Conservation (phyloP, 2,797 vertebrate species). For the Mareca strepera region DNA sequence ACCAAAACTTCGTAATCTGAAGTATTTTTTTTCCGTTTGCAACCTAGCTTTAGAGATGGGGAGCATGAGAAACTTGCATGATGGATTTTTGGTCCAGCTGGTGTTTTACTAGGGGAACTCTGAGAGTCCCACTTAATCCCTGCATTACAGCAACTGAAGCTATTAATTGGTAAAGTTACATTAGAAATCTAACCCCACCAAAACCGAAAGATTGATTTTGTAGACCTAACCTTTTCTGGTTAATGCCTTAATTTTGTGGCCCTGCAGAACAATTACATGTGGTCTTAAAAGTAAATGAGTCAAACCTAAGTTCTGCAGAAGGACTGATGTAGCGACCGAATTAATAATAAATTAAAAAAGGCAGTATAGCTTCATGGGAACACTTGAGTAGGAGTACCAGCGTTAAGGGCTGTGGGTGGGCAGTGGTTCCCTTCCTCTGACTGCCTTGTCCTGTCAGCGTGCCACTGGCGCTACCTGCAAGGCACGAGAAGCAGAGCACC, state of each 20-base stretch:
- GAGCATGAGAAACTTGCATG: neutral
- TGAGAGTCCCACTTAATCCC: neutral
- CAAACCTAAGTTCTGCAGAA: neutral
- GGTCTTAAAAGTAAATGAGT: neutral
- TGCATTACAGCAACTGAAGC: neutral
- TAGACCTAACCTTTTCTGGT: neutral
- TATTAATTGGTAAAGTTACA: neutral
- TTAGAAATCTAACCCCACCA: neutral
- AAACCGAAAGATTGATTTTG: neutral
- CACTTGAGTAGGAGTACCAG: too few species aligned
- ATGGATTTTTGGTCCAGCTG: neutral
- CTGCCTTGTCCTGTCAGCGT: accelerated
- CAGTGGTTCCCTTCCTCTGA: neutral
- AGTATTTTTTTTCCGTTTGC: neutral
- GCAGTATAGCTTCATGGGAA: neutral
- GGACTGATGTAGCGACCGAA: neutral
- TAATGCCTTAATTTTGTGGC: neutral
- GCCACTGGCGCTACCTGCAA: neutral
- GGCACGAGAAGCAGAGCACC: neutral
- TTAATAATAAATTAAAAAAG: neutral
- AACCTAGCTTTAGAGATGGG: neutral
- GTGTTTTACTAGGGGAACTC: neutral
- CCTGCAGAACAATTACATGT: neutral
- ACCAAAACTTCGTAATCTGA: neutral
- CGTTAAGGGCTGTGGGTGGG: neutral